A percentile compares a stretch with the other conserved stretches of the same genome.
Evolutionary conservation across 2,888 invertebrate species (phyloP).

Genomic region (Polydrusus cervinus): DNA sequence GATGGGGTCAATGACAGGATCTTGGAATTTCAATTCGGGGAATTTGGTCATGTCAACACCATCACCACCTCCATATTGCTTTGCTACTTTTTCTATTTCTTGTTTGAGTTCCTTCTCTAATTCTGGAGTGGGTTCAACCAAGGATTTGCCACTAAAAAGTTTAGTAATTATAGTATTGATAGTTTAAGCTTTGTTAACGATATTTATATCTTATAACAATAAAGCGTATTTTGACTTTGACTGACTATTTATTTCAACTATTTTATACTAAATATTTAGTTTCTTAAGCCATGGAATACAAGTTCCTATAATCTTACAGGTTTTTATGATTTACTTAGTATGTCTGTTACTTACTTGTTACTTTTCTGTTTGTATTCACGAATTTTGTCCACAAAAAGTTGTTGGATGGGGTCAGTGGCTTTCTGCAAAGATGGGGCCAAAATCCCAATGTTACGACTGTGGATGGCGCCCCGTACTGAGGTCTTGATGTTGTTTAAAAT

Average conservation of each 20-base stretch:
- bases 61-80: conserved; percentile 82
- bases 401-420: conserved; percentile 92
- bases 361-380: conserved; percentile 91
- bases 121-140: conserved; percentile 87
- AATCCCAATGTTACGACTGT: conserved; percentile 82
- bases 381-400: conserved; percentile 94
- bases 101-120: conserved; percentile 83
- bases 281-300: no score
- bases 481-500: conserved; percentile 64
- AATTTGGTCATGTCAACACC: conserved; percentile 92
- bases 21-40: conserved; percentile 88
- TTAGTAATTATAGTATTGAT: no score
- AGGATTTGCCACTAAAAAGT: conserved; percentile 81
- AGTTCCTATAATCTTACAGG: no score
- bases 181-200: no score
- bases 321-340: background rate
- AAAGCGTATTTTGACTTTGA: no score
- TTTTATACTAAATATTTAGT: no score
- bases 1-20: conserved; percentile 81
- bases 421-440: conserved; percentile 80
- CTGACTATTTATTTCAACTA: background rate
- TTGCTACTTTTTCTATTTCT: conserved; percentile 87
- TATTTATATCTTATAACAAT: no score
- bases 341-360: conserved; percentile 75
- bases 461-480: conserved; percentile 67